Evolutionary conservation across 2,888 invertebrate genomes (phyloP).

Genomic region (Drosophila neoperkinsi): DNA sequence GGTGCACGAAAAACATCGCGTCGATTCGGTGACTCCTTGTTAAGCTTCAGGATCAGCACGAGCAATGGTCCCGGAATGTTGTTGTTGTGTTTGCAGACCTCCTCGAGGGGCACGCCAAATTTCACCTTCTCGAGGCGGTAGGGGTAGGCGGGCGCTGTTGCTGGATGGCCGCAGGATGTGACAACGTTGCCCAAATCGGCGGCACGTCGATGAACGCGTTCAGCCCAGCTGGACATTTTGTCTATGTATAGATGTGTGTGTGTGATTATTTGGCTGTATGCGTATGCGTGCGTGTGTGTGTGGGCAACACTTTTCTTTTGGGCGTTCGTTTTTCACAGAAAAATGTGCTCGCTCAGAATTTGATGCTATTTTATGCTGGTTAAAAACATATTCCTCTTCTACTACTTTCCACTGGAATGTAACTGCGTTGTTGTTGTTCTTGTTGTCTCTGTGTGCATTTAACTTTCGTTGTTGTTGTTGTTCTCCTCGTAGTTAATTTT

Average conservation of each 20-base stretch:
- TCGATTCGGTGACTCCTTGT: constrained; percentile 96
- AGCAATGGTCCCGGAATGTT: constrained; percentile 97
- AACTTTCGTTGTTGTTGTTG: constrained; percentile 49
- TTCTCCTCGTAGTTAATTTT: constrained; percentile 43
- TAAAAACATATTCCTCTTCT: constrained; percentile 60
- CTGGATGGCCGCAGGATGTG: constrained; percentile 95
- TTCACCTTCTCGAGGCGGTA: constrained; percentile 96
- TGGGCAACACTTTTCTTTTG: constrained; percentile 64
- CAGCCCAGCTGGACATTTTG: constrained; percentile 94
- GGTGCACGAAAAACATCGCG: constrained; percentile 98
- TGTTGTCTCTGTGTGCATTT: constrained; percentile 52
- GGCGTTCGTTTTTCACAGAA: constrained; percentile 69
- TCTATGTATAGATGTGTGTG: constrained; percentile 26
- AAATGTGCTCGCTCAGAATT: constrained; percentile 72
- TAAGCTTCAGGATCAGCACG: constrained; percentile 95
- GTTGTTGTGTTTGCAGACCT: constrained; percentile 97
- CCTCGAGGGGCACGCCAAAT: constrained; percentile 95
- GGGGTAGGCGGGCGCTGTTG: constrained; percentile 90
- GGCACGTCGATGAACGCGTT: constrained; percentile 95
- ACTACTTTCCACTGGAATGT: constrained; percentile 68
- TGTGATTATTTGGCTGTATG: constrained; percentile 44
- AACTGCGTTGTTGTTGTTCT: constrained; percentile 51
- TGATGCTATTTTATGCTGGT: constrained; percentile 71
- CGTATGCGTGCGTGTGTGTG: constrained; percentile 30
- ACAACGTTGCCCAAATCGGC: constrained; percentile 96